Evolutionary conservation across 2,888 invertebrate species (phyloP).

Genomic region (Pterostichus niger): DNA sequence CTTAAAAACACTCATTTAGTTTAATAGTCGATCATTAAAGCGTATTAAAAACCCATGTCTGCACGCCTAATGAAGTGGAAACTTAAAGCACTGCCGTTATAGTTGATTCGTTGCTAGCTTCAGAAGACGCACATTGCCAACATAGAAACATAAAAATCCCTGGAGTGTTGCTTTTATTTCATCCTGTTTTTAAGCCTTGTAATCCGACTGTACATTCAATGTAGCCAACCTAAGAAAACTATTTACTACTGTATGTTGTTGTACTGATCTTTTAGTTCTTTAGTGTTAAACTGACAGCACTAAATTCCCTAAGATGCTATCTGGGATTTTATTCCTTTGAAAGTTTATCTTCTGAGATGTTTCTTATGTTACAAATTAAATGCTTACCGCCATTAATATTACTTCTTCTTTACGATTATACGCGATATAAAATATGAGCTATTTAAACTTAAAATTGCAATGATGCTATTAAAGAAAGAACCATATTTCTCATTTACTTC

Average conservation of each 20-base stretch:
- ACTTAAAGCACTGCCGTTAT: slow-evolving; percentile 40
- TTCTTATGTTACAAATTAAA: slow-evolving; percentile 42
- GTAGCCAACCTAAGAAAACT: slow-evolving; percentile 42
- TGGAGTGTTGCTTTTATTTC: slow-evolving; percentile 54
- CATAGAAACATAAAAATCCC: slow-evolving; percentile 51
- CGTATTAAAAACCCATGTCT: slow-evolving; percentile 62
- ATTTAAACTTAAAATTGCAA: slow-evolving; percentile 35
- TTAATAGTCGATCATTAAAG: slow-evolving; percentile 63
- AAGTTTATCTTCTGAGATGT: slow-evolving; percentile 36
- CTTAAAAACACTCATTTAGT: slow-evolving; percentile 60
- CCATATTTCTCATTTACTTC: background rate
- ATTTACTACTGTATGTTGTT: slow-evolving; percentile 37
- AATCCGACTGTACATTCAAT: slow-evolving; percentile 33
- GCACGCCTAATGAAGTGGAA: slow-evolving; percentile 61
- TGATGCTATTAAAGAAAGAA: slow-evolving; percentile 19
- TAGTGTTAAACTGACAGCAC: slow-evolving; percentile 57
- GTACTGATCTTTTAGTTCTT: slow-evolving; percentile 54
- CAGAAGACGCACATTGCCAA: slow-evolving; percentile 7
- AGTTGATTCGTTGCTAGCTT: slow-evolving; percentile 9
- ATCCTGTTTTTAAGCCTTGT: slow-evolving; percentile 49
- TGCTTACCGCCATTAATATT: slow-evolving; percentile 34
- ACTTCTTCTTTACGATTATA: background rate
- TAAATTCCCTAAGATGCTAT: slow-evolving; percentile 52
- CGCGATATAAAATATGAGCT: background rate
- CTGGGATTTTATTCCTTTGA: slow-evolving; percentile 32